phyloP scores from a whole-genome alignment of 2,113 vertebrate genomes.

The Corythoichthys haematopterus region DNA sequence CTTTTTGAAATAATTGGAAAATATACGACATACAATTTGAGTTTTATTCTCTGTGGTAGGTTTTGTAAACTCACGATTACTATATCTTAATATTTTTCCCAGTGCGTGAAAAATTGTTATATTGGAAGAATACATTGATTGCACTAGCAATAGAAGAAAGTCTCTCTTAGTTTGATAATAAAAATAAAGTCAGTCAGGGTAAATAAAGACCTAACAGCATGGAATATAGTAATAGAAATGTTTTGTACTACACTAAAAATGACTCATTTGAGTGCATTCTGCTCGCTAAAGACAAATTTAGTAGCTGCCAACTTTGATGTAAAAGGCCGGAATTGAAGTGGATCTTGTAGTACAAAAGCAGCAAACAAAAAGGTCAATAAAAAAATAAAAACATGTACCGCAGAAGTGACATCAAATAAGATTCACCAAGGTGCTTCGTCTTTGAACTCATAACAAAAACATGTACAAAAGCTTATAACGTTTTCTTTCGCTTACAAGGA shows the following conservation, averaged over 20 bases:
- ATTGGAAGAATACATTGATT: too few relatives aligned
- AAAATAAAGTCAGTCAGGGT: not conserved
- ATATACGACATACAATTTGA: slow-evolving; percentile 1
- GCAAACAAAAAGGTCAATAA: slow-evolving; percentile 45
- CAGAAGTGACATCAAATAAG: slow-evolving; percentile 7
- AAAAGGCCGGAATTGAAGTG: slow-evolving; percentile 48
- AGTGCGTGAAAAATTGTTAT: too few relatives aligned
- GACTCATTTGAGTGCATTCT: slow-evolving; percentile 30
- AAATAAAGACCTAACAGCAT: not conserved
- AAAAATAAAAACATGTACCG: slow-evolving; percentile 31
- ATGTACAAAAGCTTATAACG: slow-evolving; percentile 36
- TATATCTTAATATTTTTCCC: too few relatives aligned
- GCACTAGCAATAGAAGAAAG: too few relatives aligned
- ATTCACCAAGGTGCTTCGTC: slow-evolving; percentile 51
- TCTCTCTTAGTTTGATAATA: not conserved
- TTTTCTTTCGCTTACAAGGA: slow-evolving; percentile 47
- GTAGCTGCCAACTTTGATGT: slow-evolving; percentile 18
- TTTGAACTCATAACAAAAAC: slow-evolving; percentile 41
- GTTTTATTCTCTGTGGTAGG: not conserved
- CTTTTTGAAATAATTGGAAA: slow-evolving; percentile 23
- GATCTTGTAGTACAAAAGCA: slow-evolving; percentile 49
- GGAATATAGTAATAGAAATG: not conserved
- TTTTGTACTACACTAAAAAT: not conserved
- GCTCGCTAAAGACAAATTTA: not conserved
- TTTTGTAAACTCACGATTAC: too few relatives aligned